These are phyloP conservation scores for Morbakka virulenta DNA, from an alignment of 30 jellyfish, hydroid and myxozoan genomes.

Conservation along the genomic window DNA sequence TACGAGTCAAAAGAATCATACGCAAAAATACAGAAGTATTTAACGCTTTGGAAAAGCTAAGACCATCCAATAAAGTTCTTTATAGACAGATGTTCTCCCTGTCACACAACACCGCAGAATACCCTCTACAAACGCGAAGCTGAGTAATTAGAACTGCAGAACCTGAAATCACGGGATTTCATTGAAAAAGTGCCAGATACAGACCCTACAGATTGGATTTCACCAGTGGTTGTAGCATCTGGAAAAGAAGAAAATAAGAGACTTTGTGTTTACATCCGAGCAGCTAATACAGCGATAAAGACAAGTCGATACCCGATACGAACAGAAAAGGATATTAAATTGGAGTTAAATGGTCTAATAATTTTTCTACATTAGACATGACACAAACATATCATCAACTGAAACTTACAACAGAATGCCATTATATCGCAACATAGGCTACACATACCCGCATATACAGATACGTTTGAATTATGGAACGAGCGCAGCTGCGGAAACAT, in stretches of 20 bases:
- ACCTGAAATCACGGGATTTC: constrained; percentile 20
- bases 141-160: constrained; percentile 33
- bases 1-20: background rate
- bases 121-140: too few species aligned
- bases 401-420: too few species aligned
- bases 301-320: too few species aligned
- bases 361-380: too few species aligned
- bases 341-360: too few species aligned
- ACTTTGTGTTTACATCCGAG: too few species aligned
- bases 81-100: constrained; percentile 5
- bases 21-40: background rate
- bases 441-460: too few species aligned
- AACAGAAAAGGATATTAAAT: too few species aligned
- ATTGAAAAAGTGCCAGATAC: constrained; percentile 44
- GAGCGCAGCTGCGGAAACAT: constrained; percentile 35
- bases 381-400: too few species aligned
- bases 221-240: constrained; percentile 23
- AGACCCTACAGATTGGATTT: background rate
- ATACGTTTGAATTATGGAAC: constrained; percentile 42
- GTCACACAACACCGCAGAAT: too few species aligned
- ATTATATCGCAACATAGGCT: too few species aligned
- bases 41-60: constrained; percentile 23
- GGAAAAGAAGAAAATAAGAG: constrained; percentile 18
- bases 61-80: background rate
- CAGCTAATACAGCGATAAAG: too few species aligned